phyloP scores from a whole-genome alignment of 2,888 invertebrate genomes.

The Lysandra coridon region DNA sequence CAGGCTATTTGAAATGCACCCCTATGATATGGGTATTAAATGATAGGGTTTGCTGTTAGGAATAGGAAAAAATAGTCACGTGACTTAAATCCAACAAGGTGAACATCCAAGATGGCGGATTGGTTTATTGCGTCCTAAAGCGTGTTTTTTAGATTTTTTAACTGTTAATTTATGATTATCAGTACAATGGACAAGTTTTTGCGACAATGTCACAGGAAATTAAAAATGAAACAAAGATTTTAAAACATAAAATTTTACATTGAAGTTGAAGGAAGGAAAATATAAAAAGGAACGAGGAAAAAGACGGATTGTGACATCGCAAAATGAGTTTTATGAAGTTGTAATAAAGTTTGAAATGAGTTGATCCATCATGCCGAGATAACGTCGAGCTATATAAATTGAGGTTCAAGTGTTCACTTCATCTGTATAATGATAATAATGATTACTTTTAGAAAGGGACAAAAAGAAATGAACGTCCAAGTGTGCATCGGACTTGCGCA shows the following conservation, averaged over 20 bases:
- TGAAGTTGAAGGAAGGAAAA: not conserved
- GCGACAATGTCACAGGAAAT: too few species aligned
- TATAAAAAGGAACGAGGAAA: not conserved
- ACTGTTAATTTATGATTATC: too few species aligned
- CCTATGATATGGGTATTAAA: too few species aligned
- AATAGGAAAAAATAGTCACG: too few species aligned
- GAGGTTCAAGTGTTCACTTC: not conserved
- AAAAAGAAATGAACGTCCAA: not conserved
- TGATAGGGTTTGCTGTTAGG: too few species aligned
- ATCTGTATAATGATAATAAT: not conserved
- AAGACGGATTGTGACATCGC: not conserved
- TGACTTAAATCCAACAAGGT: too few species aligned
- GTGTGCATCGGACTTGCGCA: not conserved
- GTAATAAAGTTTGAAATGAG: conserved; percentile 22
- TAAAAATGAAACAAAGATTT: too few species aligned
- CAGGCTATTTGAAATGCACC: too few species aligned
- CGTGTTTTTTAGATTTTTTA: too few species aligned
- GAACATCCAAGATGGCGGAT: too few species aligned
- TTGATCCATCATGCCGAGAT: conserved; percentile 2
- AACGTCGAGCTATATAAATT: not conserved
- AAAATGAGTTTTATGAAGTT: conserved; percentile 23
- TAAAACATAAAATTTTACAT: not conserved
- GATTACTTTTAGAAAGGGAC: not conserved
- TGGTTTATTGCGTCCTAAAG: too few species aligned
- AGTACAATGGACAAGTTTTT: too few species aligned